These are phyloP conservation scores for Athalia rosae DNA, from an alignment of 2,888 invertebrate species.

Conservation along the genomic window DNA sequence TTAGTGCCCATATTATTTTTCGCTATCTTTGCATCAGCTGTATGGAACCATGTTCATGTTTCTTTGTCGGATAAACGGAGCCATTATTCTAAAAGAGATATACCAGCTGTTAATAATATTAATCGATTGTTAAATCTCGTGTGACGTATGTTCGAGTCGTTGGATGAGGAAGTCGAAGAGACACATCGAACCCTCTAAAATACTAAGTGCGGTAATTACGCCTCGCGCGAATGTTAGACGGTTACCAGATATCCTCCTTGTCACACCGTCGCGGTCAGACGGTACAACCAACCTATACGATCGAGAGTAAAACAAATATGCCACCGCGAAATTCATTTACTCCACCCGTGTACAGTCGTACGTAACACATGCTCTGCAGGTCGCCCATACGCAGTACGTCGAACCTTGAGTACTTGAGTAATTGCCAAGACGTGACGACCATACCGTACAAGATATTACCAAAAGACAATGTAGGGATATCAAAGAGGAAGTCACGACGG, in stretches of 20 bases:
- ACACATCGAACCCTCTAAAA: not conserved
- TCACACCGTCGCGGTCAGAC: conserved; percentile 5
- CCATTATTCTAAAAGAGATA: conserved; percentile 7
- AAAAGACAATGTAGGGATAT: conserved; percentile 23
- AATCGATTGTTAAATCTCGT: conserved; percentile 8
- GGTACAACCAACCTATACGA: not conserved
- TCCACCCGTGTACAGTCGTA: not conserved
- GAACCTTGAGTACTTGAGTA: conserved; percentile 37
- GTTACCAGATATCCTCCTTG: not conserved
- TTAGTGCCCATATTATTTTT: too few species aligned
- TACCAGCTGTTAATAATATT: not conserved
- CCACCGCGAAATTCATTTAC: not conserved
- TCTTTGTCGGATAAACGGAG: not conserved
- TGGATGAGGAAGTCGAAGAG: conserved; percentile 19
- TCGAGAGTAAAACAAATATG: not conserved
- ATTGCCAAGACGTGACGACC: conserved; percentile 38
- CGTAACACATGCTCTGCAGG: not conserved
- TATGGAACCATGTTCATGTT: not conserved
- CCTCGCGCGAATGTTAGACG: conserved; percentile 11
- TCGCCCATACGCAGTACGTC: not conserved
- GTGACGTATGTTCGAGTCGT: conserved; percentile 10
- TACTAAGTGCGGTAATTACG: not conserved
- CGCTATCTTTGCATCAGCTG: too few species aligned
- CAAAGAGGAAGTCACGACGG: conserved; percentile 12
- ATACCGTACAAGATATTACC: conserved; percentile 32